phyloP scores from a whole-genome alignment of 2,888 invertebrate species.

The Pteria penguin region DNA sequence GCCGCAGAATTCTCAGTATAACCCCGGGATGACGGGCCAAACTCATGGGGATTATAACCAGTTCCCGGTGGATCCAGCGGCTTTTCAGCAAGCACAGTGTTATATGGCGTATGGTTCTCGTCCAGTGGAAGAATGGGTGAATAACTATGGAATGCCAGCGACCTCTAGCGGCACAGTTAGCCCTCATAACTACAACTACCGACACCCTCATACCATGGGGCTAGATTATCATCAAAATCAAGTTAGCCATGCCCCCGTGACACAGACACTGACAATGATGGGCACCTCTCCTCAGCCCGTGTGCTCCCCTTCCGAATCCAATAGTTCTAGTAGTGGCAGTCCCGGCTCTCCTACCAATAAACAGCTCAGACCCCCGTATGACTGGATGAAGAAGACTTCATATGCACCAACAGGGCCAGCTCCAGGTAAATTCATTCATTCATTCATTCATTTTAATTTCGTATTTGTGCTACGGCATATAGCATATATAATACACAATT shows the following conservation, averaged over 20 bases:
- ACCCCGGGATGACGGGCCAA: conserved; percentile 39
- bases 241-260: conserved; percentile 23
- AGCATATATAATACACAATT: no score
- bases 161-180: conserved; percentile 45
- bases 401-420: conserved; percentile 62
- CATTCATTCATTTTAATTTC: no score
- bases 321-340: conserved; percentile 54
- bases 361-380: conserved; percentile 70
- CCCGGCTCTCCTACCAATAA: conserved; percentile 64
- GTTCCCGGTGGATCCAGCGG: conserved; percentile 52
- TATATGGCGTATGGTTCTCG: conserved; percentile 56
- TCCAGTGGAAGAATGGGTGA: conserved; percentile 66
- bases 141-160: conserved; percentile 43
- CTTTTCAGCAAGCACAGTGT: conserved; percentile 57
- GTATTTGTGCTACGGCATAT: no score
- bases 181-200: conserved; percentile 56
- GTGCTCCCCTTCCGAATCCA: conserved; percentile 57
- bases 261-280: conserved; percentile 36
- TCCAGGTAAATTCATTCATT: conserved; percentile 68
- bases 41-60: conserved; percentile 55
- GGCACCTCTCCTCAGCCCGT: conserved; percentile 39
- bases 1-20: conserved; percentile 31
- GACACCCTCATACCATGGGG: conserved; percentile 50
- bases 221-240: conserved; percentile 54
- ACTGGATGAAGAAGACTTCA: conserved; percentile 76